Base-by-base conservation (phyloP, 2,888 invertebrate species). In the Chorisops tibialis region DNA sequence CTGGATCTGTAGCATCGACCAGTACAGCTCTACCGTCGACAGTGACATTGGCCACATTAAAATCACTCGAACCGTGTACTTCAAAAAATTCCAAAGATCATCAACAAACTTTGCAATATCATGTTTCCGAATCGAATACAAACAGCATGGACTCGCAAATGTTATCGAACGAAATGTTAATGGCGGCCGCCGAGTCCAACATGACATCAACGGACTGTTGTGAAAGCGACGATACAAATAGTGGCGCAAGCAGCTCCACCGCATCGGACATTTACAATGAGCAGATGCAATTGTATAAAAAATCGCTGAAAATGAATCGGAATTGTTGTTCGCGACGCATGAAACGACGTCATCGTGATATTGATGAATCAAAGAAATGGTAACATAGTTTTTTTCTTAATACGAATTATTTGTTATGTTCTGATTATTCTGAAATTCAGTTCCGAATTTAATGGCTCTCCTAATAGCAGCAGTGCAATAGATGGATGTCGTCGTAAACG, bases 161-260 rank as follows among this genome's bases (percentile, higher is more conserved):
- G n/a, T n/a, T n/a, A n/a, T n/a, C n/a, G n/a, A n/a, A n/a, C n/a
- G n/a, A n/a, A n/a, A n/a, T n/a, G 11, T 30, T 16, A 6, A 4
- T 59, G 21, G 21, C 21, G 11, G 0, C 43, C 1, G 18, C 18
- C 4, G 30, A 18, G 4, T 38, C 5, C 12, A 11, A 12, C 1
- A 7, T 21, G 11, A 2, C 38, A 6, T 2, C n/a, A 1, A 2
- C 39, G 3, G 41, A 59, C 45, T 39, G 66, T 63, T 16, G 66
- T 38, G 77, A 77, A 6, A 77, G 76, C 61, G 77, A 77, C 67
- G 77, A 77, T 48, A 73, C 74, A 71, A 77, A 77, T 59, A 77
- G 76, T 59, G 77, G 76, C 65, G 75, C 76, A 21, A 77, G 76
- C 58, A 59, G 59, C 24, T 38, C 21, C 14, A 18, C 18, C 14